Base-by-base conservation (phyloP, 2,797 vertebrate genomes). In the Helostoma temminkii region DNA sequence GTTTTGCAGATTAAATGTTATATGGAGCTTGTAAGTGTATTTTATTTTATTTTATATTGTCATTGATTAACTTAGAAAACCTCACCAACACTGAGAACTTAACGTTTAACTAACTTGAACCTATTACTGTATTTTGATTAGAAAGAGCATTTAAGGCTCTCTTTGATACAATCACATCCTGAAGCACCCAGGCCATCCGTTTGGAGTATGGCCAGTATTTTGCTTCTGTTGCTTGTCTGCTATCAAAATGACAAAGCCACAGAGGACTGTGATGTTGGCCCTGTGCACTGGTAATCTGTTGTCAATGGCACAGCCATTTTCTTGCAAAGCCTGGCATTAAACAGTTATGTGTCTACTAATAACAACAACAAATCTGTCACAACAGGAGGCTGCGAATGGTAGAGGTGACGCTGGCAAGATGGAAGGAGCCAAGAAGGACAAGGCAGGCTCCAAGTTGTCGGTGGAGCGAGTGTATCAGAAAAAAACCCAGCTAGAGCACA, bases 391-490 rank as follows among this genome's bases (percentile, higher is more conserved):
- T 59, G 88, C 93, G 2, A 97, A 98, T 66, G 93, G 92, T 22
- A 95, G 96, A 91, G 92, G 84, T 24, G 87, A 93, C 32, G 84
- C 87, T 66, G 86, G 87, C 3, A 97, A 94, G 92, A 95, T 94
- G 91, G 96, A 98, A 71, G 84, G 89, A 61, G 60, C 93, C 82
- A 97, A 95, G 94, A 98, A 96, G 85, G 96, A 95, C 89, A 98
- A 96, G 91, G 95, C 96, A n/a, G 71, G 91, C 81, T 95, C 96
- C 79, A 98, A 99, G 88, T 76, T 99, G 92, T 97, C 98, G 45
- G 98, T 99, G 78, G 98, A 99, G 87, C 94, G 98, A 78, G 97
- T 99, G 14, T 99, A 99, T 92, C 98, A 99, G 92, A 99, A 99
- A 90, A 99, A 99, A 92, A 99, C 97, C 43, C 98, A 98, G 55